A percentile compares a stretch with the other conserved stretches of the same genome.
Evolutionary conservation across 2,888 invertebrate genomes (phyloP).

Genomic region (Notodromas monacha): DNA sequence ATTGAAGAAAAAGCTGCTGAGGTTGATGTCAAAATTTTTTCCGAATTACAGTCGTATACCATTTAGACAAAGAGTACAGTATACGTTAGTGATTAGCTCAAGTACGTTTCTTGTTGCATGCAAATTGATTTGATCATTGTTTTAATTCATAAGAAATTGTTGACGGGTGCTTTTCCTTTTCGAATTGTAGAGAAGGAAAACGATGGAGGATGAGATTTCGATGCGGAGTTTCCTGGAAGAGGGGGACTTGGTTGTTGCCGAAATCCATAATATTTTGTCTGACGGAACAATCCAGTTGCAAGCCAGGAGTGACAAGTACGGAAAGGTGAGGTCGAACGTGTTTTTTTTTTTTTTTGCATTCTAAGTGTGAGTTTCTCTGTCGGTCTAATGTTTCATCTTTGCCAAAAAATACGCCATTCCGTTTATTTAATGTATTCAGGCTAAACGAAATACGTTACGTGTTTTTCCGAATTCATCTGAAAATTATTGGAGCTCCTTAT

Average conservation of each 20-base stretch:
- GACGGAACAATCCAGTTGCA: conserved; percentile 77
- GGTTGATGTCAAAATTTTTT: too few relatives aligned
- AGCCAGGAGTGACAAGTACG: conserved; percentile 82
- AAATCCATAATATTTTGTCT: conserved; percentile 65
- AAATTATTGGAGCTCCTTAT: too few relatives aligned
- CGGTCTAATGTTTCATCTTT: conserved; percentile 10
- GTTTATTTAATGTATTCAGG: too few relatives aligned
- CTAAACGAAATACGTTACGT: too few relatives aligned
- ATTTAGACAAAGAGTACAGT: too few relatives aligned
- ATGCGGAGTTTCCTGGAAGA: conserved; percentile 80
- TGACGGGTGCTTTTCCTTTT: background rate
- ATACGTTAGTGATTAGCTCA: too few relatives aligned
- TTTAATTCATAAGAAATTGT: background rate
- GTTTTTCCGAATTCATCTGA: too few relatives aligned
- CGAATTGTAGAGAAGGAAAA: conserved; percentile 34
- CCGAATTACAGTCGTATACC: too few relatives aligned
- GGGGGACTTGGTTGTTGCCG: conserved; percentile 85
- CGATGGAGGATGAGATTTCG: conserved; percentile 82
- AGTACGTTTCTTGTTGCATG: too few relatives aligned
- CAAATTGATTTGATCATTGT: too few relatives aligned
- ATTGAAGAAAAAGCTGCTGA: too few relatives aligned
- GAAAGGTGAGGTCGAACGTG: conserved; percentile 29
- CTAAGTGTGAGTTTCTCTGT: conserved; percentile 6
- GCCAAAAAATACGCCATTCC: too few relatives aligned
- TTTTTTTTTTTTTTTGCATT: conserved; percentile 1